Evolutionary conservation across 2,797 vertebrate species (phyloP).

Genomic region (Gymnothorax reevesii): DNA sequence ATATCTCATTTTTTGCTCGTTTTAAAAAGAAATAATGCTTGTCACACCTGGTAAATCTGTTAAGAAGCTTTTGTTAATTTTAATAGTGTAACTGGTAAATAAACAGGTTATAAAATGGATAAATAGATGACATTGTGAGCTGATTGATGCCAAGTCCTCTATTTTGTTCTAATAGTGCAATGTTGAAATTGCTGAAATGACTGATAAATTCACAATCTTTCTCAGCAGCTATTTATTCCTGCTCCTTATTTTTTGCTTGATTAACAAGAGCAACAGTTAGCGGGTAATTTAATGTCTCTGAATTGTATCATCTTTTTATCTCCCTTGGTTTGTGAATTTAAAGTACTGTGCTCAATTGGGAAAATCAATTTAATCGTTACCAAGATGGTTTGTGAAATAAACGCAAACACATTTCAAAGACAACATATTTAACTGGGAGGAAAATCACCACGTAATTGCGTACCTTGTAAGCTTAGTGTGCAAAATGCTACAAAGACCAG

Average conservation of each 20-base stretch:
- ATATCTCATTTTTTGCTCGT: background rate
- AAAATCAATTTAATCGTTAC: constrained; percentile 11
- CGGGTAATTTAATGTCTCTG: background rate
- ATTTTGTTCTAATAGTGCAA: background rate
- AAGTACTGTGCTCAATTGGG: background rate
- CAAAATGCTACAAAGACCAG: background rate
- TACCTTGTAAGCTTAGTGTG: background rate
- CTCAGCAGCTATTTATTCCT: background rate
- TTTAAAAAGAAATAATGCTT: background rate
- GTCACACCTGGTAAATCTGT: too few species aligned
- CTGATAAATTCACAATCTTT: background rate
- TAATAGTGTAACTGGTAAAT: background rate
- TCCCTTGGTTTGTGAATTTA: background rate
- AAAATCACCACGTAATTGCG: background rate
- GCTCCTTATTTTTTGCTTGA: background rate
- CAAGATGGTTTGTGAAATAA: constrained; percentile 10
- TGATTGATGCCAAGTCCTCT: background rate
- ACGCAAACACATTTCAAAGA: constrained; percentile 16
- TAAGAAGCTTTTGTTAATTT: background rate
- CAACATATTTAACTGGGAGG: constrained; percentile 5
- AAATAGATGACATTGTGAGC: background rate
- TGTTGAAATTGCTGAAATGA: background rate
- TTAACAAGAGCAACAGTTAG: background rate
- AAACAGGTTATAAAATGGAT: too few species aligned
- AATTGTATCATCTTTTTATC: background rate